phyloP scores from a whole-genome alignment of 2,797 vertebrate species.

The Bradypodion pumilum region DNA sequence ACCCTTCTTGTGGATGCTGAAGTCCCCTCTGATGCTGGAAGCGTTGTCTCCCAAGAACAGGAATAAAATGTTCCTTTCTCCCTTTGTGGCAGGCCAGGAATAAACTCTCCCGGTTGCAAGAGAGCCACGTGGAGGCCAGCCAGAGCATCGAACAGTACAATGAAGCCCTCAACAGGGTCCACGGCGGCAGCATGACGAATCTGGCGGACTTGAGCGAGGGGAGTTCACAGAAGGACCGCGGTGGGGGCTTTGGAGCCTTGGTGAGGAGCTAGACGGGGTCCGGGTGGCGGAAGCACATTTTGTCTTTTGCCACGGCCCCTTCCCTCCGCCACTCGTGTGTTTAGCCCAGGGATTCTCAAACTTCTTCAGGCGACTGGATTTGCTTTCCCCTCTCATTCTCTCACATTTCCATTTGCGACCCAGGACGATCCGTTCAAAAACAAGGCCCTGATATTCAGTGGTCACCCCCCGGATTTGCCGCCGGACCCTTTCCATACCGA shows the following conservation, averaged over 20 bases:
- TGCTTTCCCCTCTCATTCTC: too few species aligned
- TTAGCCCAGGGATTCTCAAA: too few species aligned
- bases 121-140: conserved; percentile 88
- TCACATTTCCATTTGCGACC: conserved; percentile 43
- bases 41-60: too few species aligned
- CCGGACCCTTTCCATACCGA: conserved; percentile 93
- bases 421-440: conserved; percentile 95
- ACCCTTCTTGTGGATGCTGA: too few species aligned
- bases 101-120: conserved; percentile 91
- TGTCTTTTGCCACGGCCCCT: too few species aligned
- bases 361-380: too few species aligned
- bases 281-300: too few species aligned
- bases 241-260: conserved; percentile 80
- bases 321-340: too few species aligned
- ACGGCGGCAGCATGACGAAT: conserved; percentile 87
- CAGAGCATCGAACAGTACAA: conserved; percentile 88
- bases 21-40: too few species aligned
- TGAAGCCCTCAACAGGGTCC: conserved; percentile 84
- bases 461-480: conserved; percentile 84
- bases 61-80: too few species aligned
- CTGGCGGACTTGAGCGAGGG: conserved; percentile 88
- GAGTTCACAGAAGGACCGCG: conserved; percentile 82
- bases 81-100: conserved; percentile 89
- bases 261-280: conserved; percentile 75
- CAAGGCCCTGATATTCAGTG: conserved; percentile 87